Evolutionary conservation across 1,140 invertebrate species (phyloP).

Genomic region (Hycleus cichorii): DNA sequence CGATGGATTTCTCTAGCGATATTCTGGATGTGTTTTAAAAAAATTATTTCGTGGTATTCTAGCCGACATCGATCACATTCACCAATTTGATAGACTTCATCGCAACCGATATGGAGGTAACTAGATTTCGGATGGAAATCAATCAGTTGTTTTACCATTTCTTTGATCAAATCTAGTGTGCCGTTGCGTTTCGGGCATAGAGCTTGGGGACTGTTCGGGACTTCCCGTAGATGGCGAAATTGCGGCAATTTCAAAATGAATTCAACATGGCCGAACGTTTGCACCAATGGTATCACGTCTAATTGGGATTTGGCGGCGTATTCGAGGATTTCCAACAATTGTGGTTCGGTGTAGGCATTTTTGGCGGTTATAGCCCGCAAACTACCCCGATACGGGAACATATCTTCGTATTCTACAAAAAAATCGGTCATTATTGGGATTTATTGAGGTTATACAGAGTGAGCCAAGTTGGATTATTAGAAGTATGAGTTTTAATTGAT

Average conservation of each 20-base stretch:
- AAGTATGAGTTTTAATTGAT: no score
- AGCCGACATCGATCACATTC: constrained; percentile 64
- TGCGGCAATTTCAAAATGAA: constrained; percentile 74
- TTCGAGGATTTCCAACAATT: constrained; percentile 58
- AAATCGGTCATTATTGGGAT: constrained; percentile 41
- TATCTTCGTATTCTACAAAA: constrained; percentile 90
- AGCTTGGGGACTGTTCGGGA: constrained; percentile 67
- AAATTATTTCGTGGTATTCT: constrained; percentile 51
- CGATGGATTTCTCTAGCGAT: constrained; percentile 56
- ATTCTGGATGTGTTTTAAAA: constrained; percentile 60
- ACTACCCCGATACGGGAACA: constrained; percentile 82
- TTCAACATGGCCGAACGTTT: constrained; percentile 94
- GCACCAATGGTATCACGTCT: constrained; percentile 84
- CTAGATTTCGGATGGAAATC: constrained; percentile 29
- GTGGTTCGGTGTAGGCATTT: constrained; percentile 67
- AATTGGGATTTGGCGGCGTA: constrained; percentile 60
- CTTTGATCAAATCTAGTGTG: constrained; percentile 61
- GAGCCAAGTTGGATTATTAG: no score
- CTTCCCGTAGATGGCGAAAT: constrained; percentile 71
- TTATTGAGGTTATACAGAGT: no score
- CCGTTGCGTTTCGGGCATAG: constrained; percentile 73
- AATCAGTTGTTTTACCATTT: constrained; percentile 80
- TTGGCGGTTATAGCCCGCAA: constrained; percentile 59
- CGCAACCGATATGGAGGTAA: constrained; percentile 68
- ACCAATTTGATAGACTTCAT: constrained; percentile 79